These are phyloP conservation scores for Coccyzus lansbergi DNA, from an alignment of 2,797 vertebrate genomes.

Conservation along the genomic window DNA sequence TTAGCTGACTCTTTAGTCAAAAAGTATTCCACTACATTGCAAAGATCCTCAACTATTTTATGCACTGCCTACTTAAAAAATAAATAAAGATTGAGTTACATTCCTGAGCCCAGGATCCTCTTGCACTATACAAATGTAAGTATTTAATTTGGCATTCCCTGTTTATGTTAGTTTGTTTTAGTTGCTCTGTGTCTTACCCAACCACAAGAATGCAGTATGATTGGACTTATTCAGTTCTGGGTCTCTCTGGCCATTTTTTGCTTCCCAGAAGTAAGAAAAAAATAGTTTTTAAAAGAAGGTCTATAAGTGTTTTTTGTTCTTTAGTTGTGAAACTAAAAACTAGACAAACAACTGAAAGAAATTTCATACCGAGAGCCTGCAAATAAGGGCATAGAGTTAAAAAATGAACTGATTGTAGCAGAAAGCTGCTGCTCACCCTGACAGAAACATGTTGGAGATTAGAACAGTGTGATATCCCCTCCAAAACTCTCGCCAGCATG, in stretches of 20 bases:
- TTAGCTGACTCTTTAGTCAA: not conserved
- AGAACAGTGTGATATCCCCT: not conserved
- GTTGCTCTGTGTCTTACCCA: slow-evolving; percentile 64
- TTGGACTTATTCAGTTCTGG: slow-evolving; percentile 62
- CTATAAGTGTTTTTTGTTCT: slow-evolving; percentile 66
- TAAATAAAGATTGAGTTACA: slow-evolving; percentile 61
- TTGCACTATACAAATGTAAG: slow-evolving; percentile 64
- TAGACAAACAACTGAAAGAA: slow-evolving; percentile 58
- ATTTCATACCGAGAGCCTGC: slow-evolving; percentile 25
- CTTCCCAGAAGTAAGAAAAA: slow-evolving; percentile 2
- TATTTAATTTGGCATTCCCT: slow-evolving; percentile 72
- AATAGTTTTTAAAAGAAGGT: slow-evolving; percentile 21
- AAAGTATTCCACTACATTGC: slow-evolving; percentile 7
- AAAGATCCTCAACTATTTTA: slow-evolving; percentile 42
- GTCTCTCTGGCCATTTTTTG: slow-evolving; percentile 61
- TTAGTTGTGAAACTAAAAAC: slow-evolving; percentile 64
- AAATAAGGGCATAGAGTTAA: slow-evolving; percentile 28
- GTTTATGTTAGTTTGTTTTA: slow-evolving; percentile 70
- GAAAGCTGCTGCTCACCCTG: not conserved
- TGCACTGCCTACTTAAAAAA: slow-evolving; percentile 51
- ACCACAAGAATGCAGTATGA: slow-evolving; percentile 67
- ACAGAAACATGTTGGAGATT: not conserved
- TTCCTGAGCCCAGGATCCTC: slow-evolving; percentile 62
- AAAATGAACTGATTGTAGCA: slow-evolving; percentile 30
- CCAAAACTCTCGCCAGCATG: not conserved